Base-by-base conservation (phyloP, 2,888 invertebrate species). In the Xylota segnis region DNA sequence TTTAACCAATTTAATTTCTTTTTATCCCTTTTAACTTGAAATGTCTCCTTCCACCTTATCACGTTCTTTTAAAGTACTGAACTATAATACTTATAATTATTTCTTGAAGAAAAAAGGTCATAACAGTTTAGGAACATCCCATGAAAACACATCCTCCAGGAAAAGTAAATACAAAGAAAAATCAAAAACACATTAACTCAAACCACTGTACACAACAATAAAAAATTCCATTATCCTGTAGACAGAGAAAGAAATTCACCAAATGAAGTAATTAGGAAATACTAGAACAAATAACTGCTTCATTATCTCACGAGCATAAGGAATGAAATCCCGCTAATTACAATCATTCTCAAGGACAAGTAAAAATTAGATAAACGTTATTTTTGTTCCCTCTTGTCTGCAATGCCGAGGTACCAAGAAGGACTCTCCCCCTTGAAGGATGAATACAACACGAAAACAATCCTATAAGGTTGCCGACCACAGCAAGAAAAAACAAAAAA, bases 181-280 rank as follows among this genome's bases (percentile, higher is more conserved):
- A 58, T 37, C 37, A 40, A 40, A 59, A 59, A 37, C 18, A 16
- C 59, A 23, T 59, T 59, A 37, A 1, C 23, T 3, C 23, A 59
- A 23, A 40, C 59, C 54, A 7, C n/a, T 14, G 10, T 2, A 29
- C n/a, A 34, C 14, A 16, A 10, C 9, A 56, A 16, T 12, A 34
- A 37, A 58, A 37, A n/a, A 18, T 23, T 23, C 23, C 59, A 59
- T 59, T 59, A 59, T 59, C 37, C 40, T 59, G 18, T 23, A 40
- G 10, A 16, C 6, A 0, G 59, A 58, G 37, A 58, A 18, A 34
- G 10, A 37, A 40, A 23, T 12, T n/a, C 29, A 10, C 63, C 43
- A 32, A 63, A 63, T 45, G 63, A 63, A 45, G 63, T 45, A 65
- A 65, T 65, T 65, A 65, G 65, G 18, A 65, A 65, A 50, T 65